Evolutionary conservation across 1,140 invertebrate genomes (phyloP), one percentile per base, ranked within the genome.

Genomic region (Lasaia peninsularis): DNA sequence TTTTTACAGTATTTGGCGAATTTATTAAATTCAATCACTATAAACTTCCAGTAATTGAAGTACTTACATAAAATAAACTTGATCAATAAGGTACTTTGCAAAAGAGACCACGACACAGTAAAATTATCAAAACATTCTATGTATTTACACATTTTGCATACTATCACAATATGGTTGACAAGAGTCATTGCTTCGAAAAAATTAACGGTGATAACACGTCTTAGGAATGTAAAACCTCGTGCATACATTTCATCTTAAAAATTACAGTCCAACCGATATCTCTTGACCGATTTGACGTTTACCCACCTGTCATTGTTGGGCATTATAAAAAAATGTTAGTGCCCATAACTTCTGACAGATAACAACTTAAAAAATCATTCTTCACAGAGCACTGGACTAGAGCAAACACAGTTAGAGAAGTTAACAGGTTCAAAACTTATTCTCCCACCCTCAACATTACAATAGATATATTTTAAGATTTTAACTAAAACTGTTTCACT

Each of bases 11-110:
- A 66, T 65, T 76, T 81, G 75, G 79, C 75, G 82, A 88, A 88
- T 88, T 88, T 85, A 88, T 85, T 88, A 86, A 87, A 86, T 88
- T 88, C 82, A 85, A 88, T 88, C 79, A 82, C 84, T 77, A 73
- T 75, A 58, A 77, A 80, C 79, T 86, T 80, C 81, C 75, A 82
- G 78, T 81, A 79, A 81, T 82, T 80, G 84, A 85, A 84, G 78
- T 84, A 82, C 74, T 83, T 82, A 73, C 48, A 80, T 65, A 78
- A 86, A 78, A 78, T 79, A 80, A 80, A 83, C 62, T 74, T 78
- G 80, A 73, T 70, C 50, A 75, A 65, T 67, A 66, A 80, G 72
- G 72, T 81, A 85, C 80, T 72, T 70, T 73, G 74, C 74, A 78
- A 78, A 78, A 74, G 60, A 77, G 67, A 75, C 71, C 69, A 78